Evolutionary conservation across 2,797 vertebrate species (phyloP), one percentile per base, ranked within the genome.

Genomic region (Cynodonichthys magdalenae): DNA sequence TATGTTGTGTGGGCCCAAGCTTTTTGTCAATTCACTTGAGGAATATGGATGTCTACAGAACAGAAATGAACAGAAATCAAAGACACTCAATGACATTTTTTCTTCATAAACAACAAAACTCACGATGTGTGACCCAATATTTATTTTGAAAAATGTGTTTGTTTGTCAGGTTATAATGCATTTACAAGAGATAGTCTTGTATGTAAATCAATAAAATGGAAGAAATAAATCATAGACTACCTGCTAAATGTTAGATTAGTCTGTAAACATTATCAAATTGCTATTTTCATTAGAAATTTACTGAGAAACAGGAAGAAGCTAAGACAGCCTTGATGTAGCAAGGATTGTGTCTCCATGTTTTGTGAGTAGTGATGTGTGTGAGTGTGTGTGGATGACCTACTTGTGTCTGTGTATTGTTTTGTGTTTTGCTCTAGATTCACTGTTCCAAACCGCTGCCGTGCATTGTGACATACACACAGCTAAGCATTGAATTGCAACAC

Each of bases 351-450:
- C 49, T 71, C 27, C 19, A 19, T 36, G 31, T 72, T 53, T 58
- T 31, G 18, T n/a, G 49, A 20, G 15, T 46, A 19, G 34, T 29
- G 15, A 15, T 31, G 44, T 61, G 39, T 53, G n/a, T 52, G 20
- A 62, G 19, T 44, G 47, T 69, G 47, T 69, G 52, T 42, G 60
- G 36, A 44, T 81, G 77, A 83, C 83, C 84, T 84, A 80, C 75
- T 81, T 86, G 77, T 82, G 59, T 70, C 63, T 72, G 64, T 48
- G 74, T 69, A 65, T 82, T 80, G 75, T 82, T 85, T 76, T 70
- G 50, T 76, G 66, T 69, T 66, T 81, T 82, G 70, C 84, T 85
- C 70, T 56, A 68, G 31, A 71, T 62, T 50, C 60, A 29, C 57
- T 58, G 69, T 45, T 84, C 48, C 68, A 59, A 83, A 82, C 68